Evolutionary conservation across 2,797 vertebrate species (phyloP).

Genomic region (Aratinga solstitialis): DNA sequence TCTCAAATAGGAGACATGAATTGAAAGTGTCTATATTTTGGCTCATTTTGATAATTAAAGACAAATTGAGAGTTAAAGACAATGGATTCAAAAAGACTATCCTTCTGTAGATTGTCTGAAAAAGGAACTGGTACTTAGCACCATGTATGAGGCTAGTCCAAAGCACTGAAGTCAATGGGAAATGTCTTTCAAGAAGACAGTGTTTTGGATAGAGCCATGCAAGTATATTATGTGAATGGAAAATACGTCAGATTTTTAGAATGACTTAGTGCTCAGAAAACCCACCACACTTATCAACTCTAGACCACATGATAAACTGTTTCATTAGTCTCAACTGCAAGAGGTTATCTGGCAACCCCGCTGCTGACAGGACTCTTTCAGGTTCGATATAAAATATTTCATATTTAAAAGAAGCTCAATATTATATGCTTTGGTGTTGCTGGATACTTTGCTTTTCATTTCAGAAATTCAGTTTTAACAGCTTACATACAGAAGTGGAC

Average conservation of each 20-base stretch:
- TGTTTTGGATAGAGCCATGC: neutral
- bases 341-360: neutral
- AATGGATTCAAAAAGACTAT: neutral
- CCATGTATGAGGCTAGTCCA: neutral
- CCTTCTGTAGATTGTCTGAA: neutral
- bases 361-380: neutral
- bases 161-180: neutral
- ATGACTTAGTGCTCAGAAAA: conserved; percentile 4
- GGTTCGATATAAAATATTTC: neutral
- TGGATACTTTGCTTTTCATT: neutral
- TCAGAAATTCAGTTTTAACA: neutral
- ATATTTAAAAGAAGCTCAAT: neutral
- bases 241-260: conserved; percentile 18
- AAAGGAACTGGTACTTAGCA: neutral
- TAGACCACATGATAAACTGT: conserved; percentile 13
- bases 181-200: neutral
- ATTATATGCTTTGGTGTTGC: neutral
- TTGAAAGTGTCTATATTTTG: conserved; percentile 32
- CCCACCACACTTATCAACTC: neutral
- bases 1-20: conserved; percentile 10
- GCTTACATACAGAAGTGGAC: neutral
- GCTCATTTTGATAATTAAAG: conserved; percentile 52
- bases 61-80: conserved; percentile 52
- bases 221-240: neutral
- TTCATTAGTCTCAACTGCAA: conserved; percentile 26